Percentiles rank a stretch among this genome's conserved stretches.
phyloP scores from a whole-genome alignment of 2,113 vertebrate species.

The Sturnira hondurensis region DNA sequence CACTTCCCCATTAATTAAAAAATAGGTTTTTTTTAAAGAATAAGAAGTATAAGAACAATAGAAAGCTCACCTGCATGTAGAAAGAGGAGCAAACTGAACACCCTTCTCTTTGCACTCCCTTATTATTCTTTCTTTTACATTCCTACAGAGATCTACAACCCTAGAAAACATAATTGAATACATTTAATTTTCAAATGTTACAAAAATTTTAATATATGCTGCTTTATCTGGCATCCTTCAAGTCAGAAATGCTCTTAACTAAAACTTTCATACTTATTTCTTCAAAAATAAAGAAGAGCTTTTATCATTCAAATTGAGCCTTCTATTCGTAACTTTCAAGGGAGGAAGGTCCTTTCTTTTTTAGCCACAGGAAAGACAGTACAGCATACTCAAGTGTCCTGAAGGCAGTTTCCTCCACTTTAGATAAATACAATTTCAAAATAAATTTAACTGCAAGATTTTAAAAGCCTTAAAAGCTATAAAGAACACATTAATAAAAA shows the following conservation, averaged over 20 bases:
- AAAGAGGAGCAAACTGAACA: slow-evolving; percentile 94
- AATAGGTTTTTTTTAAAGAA: neutral
- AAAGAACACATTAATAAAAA: neutral
- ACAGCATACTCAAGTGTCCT: neutral
- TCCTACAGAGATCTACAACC: slow-evolving; percentile 96
- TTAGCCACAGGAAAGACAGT: neutral
- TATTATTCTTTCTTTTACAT: slow-evolving; percentile 94
- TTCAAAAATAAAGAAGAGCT: neutral
- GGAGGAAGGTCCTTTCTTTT: neutral
- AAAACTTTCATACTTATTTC: neutral
- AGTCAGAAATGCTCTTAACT: neutral
- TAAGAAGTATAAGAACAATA: neutral
- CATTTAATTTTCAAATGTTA: slow-evolving; percentile 28
- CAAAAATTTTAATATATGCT: slow-evolving; percentile 3
- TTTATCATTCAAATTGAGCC: neutral
- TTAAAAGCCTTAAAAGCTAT: neutral
- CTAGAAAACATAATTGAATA: slow-evolving; percentile 78
- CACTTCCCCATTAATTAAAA: slow-evolving; percentile 11
- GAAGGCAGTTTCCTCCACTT: neutral
- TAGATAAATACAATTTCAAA: neutral
- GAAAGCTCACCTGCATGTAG: slow-evolving; percentile 91
- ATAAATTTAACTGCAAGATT: neutral
- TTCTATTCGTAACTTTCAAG: neutral
- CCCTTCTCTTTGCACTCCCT: slow-evolving; percentile 96
- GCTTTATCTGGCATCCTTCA: slow-evolving; percentile 13